phyloP scores from a whole-genome alignment of 35 echinoderm and acorn worm genomes.

The Anneissia japonica region DNA sequence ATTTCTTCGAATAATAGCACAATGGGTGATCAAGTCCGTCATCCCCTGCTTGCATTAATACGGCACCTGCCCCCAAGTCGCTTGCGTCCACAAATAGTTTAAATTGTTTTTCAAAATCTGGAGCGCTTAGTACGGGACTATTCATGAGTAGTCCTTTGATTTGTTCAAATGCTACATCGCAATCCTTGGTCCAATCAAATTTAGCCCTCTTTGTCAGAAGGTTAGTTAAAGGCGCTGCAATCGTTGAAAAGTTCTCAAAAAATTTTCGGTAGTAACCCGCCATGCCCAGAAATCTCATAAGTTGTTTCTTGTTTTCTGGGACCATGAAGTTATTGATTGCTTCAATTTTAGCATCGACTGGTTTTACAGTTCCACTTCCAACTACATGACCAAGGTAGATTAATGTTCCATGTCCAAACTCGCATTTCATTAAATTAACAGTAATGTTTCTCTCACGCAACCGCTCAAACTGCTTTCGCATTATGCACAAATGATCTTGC shows the following conservation, averaged over 20 bases:
- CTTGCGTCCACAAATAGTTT: not conserved
- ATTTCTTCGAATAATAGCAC: constrained; percentile 30
- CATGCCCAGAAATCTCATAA: constrained; percentile 24
- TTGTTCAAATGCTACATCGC: constrained; percentile 16
- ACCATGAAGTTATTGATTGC: constrained; percentile 15
- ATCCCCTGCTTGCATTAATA: constrained; percentile 20
- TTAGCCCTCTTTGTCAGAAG: constrained; percentile 16
- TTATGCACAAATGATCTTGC: constrained; percentile 24
- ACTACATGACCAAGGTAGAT: constrained; percentile 47
- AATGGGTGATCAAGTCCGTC: constrained; percentile 34
- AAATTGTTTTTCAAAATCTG: not conserved
- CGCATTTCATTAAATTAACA: constrained; percentile 37
- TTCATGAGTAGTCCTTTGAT: not conserved
- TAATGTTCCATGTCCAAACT: constrained; percentile 34
- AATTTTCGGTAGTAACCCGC: constrained; percentile 15
- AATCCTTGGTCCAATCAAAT: constrained; percentile 15
- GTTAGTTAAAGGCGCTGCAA: constrained; percentile 11
- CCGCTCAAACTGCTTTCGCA: constrained; percentile 21
- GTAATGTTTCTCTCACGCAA: constrained; percentile 39
- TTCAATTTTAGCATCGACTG: constrained; percentile 30
- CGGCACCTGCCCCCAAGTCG: constrained; percentile 7
- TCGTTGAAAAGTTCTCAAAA: constrained; percentile 7
- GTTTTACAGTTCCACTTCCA: constrained; percentile 28
- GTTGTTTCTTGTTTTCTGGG: constrained; percentile 6
- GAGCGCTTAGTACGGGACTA: not conserved